These are phyloP conservation scores for Lycia hirtaria DNA, from an alignment of 2,888 invertebrate genomes.

Conservation along the genomic window DNA sequence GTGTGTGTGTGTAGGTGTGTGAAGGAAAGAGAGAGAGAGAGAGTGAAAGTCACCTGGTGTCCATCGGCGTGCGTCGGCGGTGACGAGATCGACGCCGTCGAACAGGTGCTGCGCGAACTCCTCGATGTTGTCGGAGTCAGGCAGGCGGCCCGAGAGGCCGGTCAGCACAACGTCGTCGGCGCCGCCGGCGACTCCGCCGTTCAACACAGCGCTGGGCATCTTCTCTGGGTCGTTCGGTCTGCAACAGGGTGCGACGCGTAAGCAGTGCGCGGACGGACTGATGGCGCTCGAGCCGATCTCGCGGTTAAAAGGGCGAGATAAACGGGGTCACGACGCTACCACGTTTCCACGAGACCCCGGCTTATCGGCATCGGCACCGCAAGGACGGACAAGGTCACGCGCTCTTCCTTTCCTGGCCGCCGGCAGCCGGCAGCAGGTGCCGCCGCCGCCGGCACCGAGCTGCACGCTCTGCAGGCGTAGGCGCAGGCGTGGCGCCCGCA, in stretches of 20 bases:
- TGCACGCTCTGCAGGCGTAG: slow-evolving; percentile 1
- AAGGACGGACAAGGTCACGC: slow-evolving; percentile 78
- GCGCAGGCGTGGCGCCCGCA: slow-evolving; percentile 5
- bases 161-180: slow-evolving; percentile 91
- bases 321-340: slow-evolving; percentile 65
- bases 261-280: slow-evolving; percentile 63
- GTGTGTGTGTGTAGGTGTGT: too few species aligned
- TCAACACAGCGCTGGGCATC: slow-evolving; percentile 73
- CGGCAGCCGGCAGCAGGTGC: slow-evolving; percentile 2
- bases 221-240: slow-evolving; percentile 44
- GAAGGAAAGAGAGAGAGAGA: too few species aligned
- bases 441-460: slow-evolving; percentile 8
- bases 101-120: slow-evolving; percentile 97
- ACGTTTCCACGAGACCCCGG: slow-evolving; percentile 66
- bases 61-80: slow-evolving; percentile 96
- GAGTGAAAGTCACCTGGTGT: slow-evolving; percentile 88
- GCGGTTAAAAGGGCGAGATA: slow-evolving; percentile 73
- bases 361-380: slow-evolving; percentile 55
- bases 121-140: slow-evolving; percentile 95
- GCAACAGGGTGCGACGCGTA: slow-evolving; percentile 49
- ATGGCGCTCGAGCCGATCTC: slow-evolving; percentile 52
- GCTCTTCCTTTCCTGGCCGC: slow-evolving; percentile 49
- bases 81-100: slow-evolving; percentile 96
- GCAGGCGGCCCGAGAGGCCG: slow-evolving; percentile 94
- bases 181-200: slow-evolving; percentile 74